A percentile compares a stretch with the other conserved stretches of the same genome.
Evolutionary conservation across 2,888 invertebrate species (phyloP).

Genomic region (Agrochola litura): DNA sequence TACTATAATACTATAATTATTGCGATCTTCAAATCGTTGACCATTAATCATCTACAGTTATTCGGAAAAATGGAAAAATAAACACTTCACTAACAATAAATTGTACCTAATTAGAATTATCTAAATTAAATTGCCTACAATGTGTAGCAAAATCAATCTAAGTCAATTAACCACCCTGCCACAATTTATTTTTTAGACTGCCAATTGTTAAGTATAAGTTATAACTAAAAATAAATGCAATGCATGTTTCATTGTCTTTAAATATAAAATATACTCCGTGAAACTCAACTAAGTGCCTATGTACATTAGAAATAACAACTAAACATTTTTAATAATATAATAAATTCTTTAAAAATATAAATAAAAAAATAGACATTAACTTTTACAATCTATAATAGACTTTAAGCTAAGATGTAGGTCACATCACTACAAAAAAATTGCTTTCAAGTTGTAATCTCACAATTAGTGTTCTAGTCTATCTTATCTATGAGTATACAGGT

Average conservation of each 20-base stretch:
- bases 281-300: constrained; percentile 46
- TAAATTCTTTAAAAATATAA: constrained; percentile 33
- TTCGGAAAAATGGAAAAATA: constrained; percentile 5
- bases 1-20: constrained; percentile 28
- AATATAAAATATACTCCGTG: constrained; percentile 40
- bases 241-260: constrained; percentile 57
- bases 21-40: constrained; percentile 39
- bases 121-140: constrained; percentile 25
- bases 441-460: constrained; percentile 58
- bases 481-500: constrained; percentile 69
- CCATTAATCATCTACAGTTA: constrained; percentile 9
- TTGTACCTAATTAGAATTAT: constrained; percentile 32
- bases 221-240: constrained; percentile 58
- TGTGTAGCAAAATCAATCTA: constrained; percentile 5
- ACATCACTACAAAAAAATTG: constrained; percentile 45
- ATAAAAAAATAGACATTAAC: constrained; percentile 11
- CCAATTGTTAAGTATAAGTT: constrained; percentile 34
- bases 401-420: constrained; percentile 9
- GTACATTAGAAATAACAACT: constrained; percentile 47
- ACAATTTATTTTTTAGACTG: constrained; percentile 42
- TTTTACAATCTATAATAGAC: constrained; percentile 16
- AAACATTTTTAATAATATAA: constrained; percentile 37
- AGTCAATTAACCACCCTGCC: constrained; percentile 33
- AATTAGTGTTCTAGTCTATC: constrained; percentile 51
- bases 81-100: constrained; percentile 12